A percentile compares a stretch with the other conserved stretches of the same genome.
Evolutionary conservation across 2,113 vertebrate species (phyloP).

Genomic region (Microtus pennsylvanicus): DNA sequence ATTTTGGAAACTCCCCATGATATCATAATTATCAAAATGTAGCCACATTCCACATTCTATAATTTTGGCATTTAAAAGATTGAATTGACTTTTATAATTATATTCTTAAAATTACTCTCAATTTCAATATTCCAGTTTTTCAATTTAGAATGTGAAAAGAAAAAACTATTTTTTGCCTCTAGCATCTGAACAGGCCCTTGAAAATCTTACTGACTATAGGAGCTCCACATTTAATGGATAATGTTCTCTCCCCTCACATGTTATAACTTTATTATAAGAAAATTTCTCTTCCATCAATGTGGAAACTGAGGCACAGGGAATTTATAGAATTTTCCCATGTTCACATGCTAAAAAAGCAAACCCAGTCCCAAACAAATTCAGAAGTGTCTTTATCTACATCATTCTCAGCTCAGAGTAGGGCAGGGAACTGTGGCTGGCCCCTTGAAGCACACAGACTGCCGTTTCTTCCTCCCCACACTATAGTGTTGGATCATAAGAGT

Average conservation of each 20-base stretch:
- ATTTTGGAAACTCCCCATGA: not conserved
- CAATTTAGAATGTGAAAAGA: not conserved
- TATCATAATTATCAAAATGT: constrained; percentile 25
- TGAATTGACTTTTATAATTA: constrained; percentile 14
- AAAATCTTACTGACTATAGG: not conserved
- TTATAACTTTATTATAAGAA: not conserved
- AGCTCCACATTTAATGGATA: not conserved
- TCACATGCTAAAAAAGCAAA: not conserved
- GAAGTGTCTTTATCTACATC: not conserved
- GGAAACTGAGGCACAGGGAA: not conserved
- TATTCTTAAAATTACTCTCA: constrained; percentile 26
- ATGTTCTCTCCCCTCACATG: not conserved
- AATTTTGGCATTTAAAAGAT: constrained; percentile 49
- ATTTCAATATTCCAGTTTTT: constrained; percentile 51
- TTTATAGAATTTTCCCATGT: not conserved
- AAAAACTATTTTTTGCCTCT: constrained; percentile 22
- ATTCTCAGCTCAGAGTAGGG: not conserved
- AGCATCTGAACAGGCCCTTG: constrained; percentile 6
- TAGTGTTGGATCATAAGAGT: not conserved
- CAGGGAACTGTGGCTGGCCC: no score
- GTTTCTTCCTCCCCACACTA: not conserved
- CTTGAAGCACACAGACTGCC: not conserved
- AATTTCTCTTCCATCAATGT: not conserved
- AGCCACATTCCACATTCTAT: not conserved
- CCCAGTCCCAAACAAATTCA: not conserved